A percentile compares a stretch with the other conserved stretches of the same genome.
Evolutionary conservation across 2,888 invertebrate genomes (phyloP).

Genomic region (Andrena praecox): DNA sequence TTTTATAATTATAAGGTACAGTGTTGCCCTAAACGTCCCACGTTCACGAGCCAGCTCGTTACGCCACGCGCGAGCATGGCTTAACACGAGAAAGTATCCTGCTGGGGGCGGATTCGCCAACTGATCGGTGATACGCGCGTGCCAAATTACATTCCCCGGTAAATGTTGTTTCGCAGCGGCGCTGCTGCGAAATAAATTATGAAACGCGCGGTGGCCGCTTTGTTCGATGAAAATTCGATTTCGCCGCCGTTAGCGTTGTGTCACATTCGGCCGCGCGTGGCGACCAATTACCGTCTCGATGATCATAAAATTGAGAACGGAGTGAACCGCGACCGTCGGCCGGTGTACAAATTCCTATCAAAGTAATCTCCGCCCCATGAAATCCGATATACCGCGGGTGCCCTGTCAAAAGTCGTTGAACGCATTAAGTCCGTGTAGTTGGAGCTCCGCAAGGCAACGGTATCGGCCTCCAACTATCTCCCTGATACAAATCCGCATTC

Average conservation of each 20-base stretch:
- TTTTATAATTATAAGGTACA: no score
- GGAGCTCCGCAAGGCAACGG: neutral
- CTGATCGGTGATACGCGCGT: conserved; percentile 51
- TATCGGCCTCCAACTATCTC: neutral
- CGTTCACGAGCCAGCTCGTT: neutral
- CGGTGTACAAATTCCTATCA: conserved; percentile 33
- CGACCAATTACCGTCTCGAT: conserved; percentile 38
- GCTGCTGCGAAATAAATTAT: conserved; percentile 61
- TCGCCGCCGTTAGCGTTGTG: conserved; percentile 47
- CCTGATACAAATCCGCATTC: conserved; percentile 3
- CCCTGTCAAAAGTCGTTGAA: neutral
- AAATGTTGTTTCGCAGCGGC: conserved; percentile 45
- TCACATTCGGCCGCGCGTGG: conserved; percentile 26
- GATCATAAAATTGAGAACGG: conserved; percentile 51
- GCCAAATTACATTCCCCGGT: conserved; percentile 52
- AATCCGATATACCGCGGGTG: conserved; percentile 3
- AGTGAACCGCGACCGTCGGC: conserved; percentile 30
- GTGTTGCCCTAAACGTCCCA: no score
- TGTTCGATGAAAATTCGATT: conserved; percentile 63
- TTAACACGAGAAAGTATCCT: no score
- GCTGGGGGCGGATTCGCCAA: conserved; percentile 36
- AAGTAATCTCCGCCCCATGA: conserved; percentile 23
- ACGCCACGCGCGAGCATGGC: neutral
- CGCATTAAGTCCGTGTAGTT: neutral
- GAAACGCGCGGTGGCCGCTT: conserved; percentile 40